These are phyloP conservation scores for silkworm (Bombyx mori) DNA, from an alignment of 1,140 invertebrate species.

Conservation along the genomic window ASM3026992v2 NC_085130.1:13391001-13391500, in stretches of 20 bases:
- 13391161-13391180: slow-evolving; percentile 17
- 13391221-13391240: too few relatives aligned
- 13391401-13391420: slow-evolving; percentile 14
- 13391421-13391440: slow-evolving; percentile 15
- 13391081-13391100: slow-evolving; percentile 26
- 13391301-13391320: slow-evolving; percentile 2
- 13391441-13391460: slow-evolving; percentile 10
- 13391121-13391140: slow-evolving; percentile 26
- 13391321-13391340: background rate
- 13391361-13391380: slow-evolving; percentile 19
- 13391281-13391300: too few relatives aligned
- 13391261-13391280: too few relatives aligned
- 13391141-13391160: slow-evolving; percentile 23
- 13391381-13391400: slow-evolving; percentile 5
- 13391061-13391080: slow-evolving; percentile 18
- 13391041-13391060: slow-evolving; percentile 17
- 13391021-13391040: slow-evolving; percentile 26
- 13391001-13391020: slow-evolving; percentile 15
- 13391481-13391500: slow-evolving; percentile 30
- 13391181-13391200: slow-evolving; percentile 26
- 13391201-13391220: background rate
- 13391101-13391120: slow-evolving; percentile 23
- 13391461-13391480: slow-evolving; percentile 10
- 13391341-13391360: slow-evolving; percentile 13
- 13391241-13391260: too few relatives aligned